A percentile compares a stretch with the other conserved stretches of the same genome.
Evolutionary conservation across 2,888 invertebrate genomes (phyloP).

Genomic region (Acleris sparsana): DNA sequence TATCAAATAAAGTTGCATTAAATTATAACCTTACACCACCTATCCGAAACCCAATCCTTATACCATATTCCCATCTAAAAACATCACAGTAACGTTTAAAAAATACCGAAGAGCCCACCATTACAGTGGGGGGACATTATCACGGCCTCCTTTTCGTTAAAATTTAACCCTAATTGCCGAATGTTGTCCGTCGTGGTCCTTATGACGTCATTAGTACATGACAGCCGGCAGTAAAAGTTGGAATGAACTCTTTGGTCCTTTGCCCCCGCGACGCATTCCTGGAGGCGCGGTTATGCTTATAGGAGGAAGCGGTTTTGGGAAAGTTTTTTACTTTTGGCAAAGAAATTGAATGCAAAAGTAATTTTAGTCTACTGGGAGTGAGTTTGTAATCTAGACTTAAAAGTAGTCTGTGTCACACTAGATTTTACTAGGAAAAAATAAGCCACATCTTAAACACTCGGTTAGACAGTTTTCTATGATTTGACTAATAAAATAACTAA

Average conservation of each 20-base stretch:
- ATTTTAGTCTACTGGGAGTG: too few species aligned
- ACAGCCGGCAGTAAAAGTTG: slow-evolving; percentile 47
- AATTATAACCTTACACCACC: too few species aligned
- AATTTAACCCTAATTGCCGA: slow-evolving; percentile 26
- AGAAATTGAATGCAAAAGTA: too few species aligned
- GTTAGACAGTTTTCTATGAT: too few species aligned
- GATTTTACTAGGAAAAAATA: too few species aligned
- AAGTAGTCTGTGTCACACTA: too few species aligned
- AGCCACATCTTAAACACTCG: too few species aligned
- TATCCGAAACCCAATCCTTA: not conserved
- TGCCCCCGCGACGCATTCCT: slow-evolving; percentile 40
- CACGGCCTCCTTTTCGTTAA: slow-evolving; percentile 17
- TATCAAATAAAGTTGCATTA: too few species aligned
- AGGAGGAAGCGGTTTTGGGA: slow-evolving; percentile 43
- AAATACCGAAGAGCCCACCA: slow-evolving; percentile 1
- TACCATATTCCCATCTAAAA: not conserved
- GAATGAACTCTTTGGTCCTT: slow-evolving; percentile 57
- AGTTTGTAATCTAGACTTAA: too few species aligned
- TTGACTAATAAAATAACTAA: too few species aligned
- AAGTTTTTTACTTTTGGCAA: too few species aligned
- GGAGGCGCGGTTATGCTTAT: slow-evolving; percentile 27
- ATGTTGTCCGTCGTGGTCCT: slow-evolving; percentile 26
- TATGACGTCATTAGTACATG: slow-evolving; percentile 36
- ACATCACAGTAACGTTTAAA: not conserved
- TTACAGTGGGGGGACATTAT: slow-evolving; percentile 9